Evolutionary conservation across 2,888 invertebrate species (phyloP).

Genomic region (Xestia rhomboidea): DNA sequence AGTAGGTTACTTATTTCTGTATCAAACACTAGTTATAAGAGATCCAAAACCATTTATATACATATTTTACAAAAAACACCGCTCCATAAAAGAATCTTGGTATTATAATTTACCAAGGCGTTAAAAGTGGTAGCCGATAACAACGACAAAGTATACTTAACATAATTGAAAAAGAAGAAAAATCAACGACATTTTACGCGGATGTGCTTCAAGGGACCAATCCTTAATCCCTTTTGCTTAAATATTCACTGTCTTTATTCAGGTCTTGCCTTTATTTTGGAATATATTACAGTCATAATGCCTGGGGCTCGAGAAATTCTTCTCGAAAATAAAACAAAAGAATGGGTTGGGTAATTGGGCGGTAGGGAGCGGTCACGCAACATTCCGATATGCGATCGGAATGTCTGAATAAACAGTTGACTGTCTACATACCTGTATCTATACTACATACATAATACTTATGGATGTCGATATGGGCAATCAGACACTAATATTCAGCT

Average conservation of each 20-base stretch:
- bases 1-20: not conserved
- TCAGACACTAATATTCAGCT: not conserved
- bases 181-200: slow-evolving; percentile 35
- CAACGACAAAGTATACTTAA: slow-evolving; percentile 34
- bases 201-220: slow-evolving; percentile 33
- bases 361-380: not conserved
- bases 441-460: not conserved
- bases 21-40: not conserved
- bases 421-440: not conserved
- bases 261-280: slow-evolving; percentile 40
- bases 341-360: not conserved
- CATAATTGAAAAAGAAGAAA: slow-evolving; percentile 41
- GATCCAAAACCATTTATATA: not conserved
- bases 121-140: slow-evolving; percentile 17
- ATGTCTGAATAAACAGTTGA: slow-evolving; percentile 17
- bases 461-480: not conserved
- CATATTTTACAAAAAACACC: not conserved
- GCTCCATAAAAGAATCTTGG: not conserved
- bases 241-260: slow-evolving; percentile 49
- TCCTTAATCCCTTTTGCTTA: slow-evolving; percentile 47
- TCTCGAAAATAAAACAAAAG: slow-evolving; percentile 39
- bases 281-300: slow-evolving; percentile 40
- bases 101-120: slow-evolving; percentile 5
- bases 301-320: slow-evolving; percentile 4
- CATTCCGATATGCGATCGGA: slow-evolving; percentile 28